Base-by-base conservation (phyloP, 1,140 invertebrate species). In the Neodiprion fabricii region DNA sequence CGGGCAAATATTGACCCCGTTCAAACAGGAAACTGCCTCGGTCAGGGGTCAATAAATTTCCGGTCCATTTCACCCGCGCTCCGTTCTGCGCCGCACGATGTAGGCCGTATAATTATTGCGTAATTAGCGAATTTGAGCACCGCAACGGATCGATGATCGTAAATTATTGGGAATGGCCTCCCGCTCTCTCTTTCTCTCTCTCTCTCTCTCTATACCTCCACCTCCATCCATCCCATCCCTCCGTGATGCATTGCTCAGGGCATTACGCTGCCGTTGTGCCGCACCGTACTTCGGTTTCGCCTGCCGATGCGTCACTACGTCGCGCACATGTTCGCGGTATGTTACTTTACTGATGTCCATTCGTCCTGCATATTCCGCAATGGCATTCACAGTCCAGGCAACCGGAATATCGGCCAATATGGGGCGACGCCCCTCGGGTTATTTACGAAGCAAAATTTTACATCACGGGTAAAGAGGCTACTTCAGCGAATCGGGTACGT, bases 101-200 rank as follows among this genome's bases (percentile, higher is more conserved):
- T 79, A 78, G 78, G 74, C 78, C 73, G 78, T 78, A 81, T 80
- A 82, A 82, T 81, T 82, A 82, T 82, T 81, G 76, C 77, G 80
- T 79, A 82, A 82, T 82, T 82, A 81, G 78, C 79, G 76, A 82
- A 82, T 81, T 81, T 78, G 77, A 77, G 74, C 76, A 78, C 80
- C 76, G 80, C 73, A 67, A 78, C 78, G 69, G 77, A 81, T 82
- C 79, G 80, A 82, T 82, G 80, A 75, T 80, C 78, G 76, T 80
- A 77, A 81, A 79, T 80, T 80, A 80, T 82, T 75, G 79, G 75
- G 69, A 81, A 77, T 78, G 78, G 76, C 77, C 71, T 48, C 10
- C 75, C 49, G n/a, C 53, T 9, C 53, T 40, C 28, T 40, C 28
- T 40, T 5, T 40, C 1, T 40, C 1, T 40, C 1, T 40, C 1